Evolutionary conservation across 37 sponge, comb jelly and placozoan species (phyloP).

Genomic region (Amphimedon queenslandica): DNA sequence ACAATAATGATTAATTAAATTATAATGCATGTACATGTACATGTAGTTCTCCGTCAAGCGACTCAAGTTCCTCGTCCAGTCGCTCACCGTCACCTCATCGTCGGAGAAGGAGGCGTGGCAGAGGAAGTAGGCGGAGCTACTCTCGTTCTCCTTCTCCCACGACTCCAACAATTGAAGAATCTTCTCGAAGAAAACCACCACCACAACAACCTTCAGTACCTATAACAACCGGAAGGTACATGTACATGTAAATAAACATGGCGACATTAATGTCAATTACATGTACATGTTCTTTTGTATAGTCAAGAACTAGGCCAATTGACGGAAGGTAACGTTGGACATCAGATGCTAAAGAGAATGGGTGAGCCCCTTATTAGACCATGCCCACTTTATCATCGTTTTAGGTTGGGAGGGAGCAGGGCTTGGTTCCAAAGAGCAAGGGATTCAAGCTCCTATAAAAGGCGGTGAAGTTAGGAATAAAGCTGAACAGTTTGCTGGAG

Average conservation of each 20-base stretch:
- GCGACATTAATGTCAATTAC: too few relatives aligned
- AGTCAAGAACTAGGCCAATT: conserved; percentile 14
- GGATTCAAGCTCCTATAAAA: conserved; percentile 82
- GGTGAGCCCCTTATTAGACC: conserved; percentile 37
- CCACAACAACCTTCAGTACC: background rate
- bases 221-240: too few relatives aligned
- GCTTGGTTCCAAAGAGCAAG: conserved; percentile 70
- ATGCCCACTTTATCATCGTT: background rate
- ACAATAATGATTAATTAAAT: background rate
- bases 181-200: conserved; percentile 1
- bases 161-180: background rate
- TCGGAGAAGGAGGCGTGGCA: background rate
- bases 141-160: conserved; percentile 6
- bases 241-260: background rate
- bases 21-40: too few relatives aligned
- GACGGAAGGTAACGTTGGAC: conserved; percentile 71
- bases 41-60: conserved; percentile 27
- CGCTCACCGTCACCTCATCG: conserved; percentile 27
- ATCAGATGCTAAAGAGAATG: conserved; percentile 83
- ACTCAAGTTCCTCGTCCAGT: conserved; percentile 16
- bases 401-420: conserved; percentile 90
- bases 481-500: conserved; percentile 79
- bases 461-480: conserved; percentile 82
- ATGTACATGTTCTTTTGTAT: background rate
- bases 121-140: too few relatives aligned